A percentile compares a stretch with the other conserved stretches of the same genome.
These are phyloP conservation scores for Suricata suricatta DNA, from an alignment of 2,113 vertebrate species.

Conservation along the genomic window DNA sequence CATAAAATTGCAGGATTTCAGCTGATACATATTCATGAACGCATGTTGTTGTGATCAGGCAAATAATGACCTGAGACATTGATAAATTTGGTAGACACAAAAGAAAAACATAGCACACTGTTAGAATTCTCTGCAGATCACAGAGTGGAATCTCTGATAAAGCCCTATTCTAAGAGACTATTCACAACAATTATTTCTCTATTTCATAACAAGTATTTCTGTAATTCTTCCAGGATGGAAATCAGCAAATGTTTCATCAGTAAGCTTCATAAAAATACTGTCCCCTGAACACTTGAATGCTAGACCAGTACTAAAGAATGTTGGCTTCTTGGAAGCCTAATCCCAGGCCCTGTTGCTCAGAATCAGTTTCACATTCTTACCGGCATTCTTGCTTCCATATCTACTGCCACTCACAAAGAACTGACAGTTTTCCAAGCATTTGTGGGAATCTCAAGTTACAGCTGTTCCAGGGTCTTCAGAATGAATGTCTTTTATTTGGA, in stretches of 20 bases:
- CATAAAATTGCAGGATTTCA: conserved; percentile 68
- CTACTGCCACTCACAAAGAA: conserved; percentile 41
- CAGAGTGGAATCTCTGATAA: conserved; percentile 53
- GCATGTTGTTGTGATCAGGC: conserved; percentile 67
- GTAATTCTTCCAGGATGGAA: conserved; percentile 47
- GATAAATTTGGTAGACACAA: conserved; percentile 66
- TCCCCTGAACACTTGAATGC: neutral
- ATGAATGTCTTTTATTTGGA: conserved; percentile 49
- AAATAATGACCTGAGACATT: conserved; percentile 76
- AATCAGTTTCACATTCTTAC: conserved; percentile 46
- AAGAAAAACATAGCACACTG: conserved; percentile 50
- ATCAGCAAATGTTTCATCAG: conserved; percentile 56
- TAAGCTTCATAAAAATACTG: conserved; percentile 25
- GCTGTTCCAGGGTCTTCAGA: conserved; percentile 40
- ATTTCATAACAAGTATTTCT: neutral
- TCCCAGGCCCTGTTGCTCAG: conserved; percentile 37
- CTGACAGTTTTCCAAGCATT: conserved; percentile 54
- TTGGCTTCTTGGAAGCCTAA: conserved; percentile 57
- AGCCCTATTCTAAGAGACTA: conserved; percentile 23
- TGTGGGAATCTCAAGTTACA: conserved; percentile 66
- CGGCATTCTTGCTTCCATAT: neutral
- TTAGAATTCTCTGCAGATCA: conserved; percentile 48
- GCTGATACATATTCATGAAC: conserved; percentile 72
- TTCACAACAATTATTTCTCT: conserved; percentile 56
- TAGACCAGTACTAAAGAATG: neutral